Evolutionary conservation across 2,888 invertebrate genomes (phyloP).

Genomic region (Marronus borbonicus): DNA sequence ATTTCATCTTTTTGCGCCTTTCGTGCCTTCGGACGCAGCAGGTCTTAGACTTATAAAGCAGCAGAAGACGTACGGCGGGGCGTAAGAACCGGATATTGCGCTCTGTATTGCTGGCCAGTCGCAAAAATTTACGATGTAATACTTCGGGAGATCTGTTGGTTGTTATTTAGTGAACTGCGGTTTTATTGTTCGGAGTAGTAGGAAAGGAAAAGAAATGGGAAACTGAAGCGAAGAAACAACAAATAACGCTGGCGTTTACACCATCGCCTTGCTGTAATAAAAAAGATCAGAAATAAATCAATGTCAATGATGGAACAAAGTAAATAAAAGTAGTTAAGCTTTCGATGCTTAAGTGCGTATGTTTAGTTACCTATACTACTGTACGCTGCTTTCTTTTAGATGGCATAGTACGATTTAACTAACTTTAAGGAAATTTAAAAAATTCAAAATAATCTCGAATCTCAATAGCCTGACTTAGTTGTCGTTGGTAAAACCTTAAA

Average conservation of each 20-base stretch:
- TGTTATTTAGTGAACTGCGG: constrained; percentile 31
- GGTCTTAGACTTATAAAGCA: neutral
- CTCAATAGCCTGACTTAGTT: too few relatives aligned
- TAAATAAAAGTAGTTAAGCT: neutral
- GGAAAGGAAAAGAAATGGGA: constrained; percentile 2
- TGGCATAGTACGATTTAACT: too few relatives aligned
- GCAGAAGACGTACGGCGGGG: neutral
- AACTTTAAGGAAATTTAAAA: too few relatives aligned
- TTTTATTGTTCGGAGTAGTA: constrained; percentile 15
- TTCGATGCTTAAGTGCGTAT: neutral
- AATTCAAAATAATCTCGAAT: too few relatives aligned
- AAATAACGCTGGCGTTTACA: constrained; percentile 16
- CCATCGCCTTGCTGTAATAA: neutral
- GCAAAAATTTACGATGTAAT: constrained; percentile 29
- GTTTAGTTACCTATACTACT: neutral
- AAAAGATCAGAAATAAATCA: constrained; percentile 7
- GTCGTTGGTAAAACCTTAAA: too few relatives aligned
- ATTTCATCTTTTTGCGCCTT: constrained; percentile 4
- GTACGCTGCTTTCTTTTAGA: too few relatives aligned
- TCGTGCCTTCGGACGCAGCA: neutral
- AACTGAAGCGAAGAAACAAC: neutral
- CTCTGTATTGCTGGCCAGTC: constrained; percentile 25
- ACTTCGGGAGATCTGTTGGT: constrained; percentile 25
- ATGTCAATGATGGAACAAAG: constrained; percentile 10
- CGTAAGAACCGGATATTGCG: constrained; percentile 30